These are phyloP conservation scores for Sciurus vulgaris DNA, from an alignment of 2,797 vertebrate species.

Conservation along the genomic window DNA sequence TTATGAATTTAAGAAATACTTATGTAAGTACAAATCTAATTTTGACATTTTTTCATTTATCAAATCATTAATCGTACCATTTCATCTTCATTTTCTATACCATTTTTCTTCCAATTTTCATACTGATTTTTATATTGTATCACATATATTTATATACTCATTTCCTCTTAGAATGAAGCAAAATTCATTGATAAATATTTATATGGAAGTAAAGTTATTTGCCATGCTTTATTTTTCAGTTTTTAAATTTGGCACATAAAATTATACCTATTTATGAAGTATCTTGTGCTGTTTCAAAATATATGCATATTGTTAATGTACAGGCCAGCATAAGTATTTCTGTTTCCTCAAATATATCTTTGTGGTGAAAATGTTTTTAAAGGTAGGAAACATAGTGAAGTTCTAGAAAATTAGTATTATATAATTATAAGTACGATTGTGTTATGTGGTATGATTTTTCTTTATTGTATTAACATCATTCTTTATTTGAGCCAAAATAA, in stretches of 20 bases:
- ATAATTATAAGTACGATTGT: not conserved
- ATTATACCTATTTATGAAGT: not conserved
- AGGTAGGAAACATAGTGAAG: not conserved
- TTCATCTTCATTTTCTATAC: constrained; percentile 49
- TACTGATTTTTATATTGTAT: not conserved
- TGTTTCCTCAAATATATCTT: not conserved
- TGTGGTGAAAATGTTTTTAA: not conserved
- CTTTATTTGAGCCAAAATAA: constrained; percentile 55
- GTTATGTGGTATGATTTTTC: not conserved
- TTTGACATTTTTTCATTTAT: constrained; percentile 52
- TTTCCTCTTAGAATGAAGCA: not conserved
- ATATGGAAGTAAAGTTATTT: constrained; percentile 25
- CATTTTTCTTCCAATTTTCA: not conserved
- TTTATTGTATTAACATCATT: not conserved
- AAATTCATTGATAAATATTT: constrained; percentile 39
- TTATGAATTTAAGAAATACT: constrained; percentile 22
- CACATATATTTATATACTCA: not conserved
- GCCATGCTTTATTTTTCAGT: not conserved
- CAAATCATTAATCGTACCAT: not conserved
- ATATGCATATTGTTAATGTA: not conserved
- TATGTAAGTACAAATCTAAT: not conserved
- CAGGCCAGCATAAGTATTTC: not conserved
- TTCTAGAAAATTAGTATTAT: constrained; percentile 10
- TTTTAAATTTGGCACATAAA: not conserved
- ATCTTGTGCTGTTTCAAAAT: no score